Evolutionary conservation across 92 coral and sea anemone species (phyloP).

Genomic region (Porites rus): DNA sequence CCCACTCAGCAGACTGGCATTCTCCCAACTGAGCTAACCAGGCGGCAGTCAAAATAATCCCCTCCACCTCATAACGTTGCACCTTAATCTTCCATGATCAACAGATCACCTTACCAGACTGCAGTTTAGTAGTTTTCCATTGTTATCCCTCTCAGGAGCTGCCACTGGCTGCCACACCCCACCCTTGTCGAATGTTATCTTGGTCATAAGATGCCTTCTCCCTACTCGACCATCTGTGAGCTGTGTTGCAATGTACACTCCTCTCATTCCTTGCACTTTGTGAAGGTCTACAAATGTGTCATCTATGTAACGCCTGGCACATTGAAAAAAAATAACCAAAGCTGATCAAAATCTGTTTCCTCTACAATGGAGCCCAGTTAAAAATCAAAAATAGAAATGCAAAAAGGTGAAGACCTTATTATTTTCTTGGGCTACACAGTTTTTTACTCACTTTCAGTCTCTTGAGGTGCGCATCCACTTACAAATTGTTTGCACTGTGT

Average conservation of each 20-base stretch:
- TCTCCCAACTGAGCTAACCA: too few relatives aligned
- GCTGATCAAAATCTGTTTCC: too few relatives aligned
- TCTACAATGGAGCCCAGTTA: too few relatives aligned
- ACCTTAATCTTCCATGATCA: neutral
- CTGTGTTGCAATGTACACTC: conserved; percentile 95
- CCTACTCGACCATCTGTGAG: conserved; percentile 77
- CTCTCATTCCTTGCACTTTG: conserved; percentile 89
- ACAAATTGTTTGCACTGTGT: too few relatives aligned
- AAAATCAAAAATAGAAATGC: too few relatives aligned
- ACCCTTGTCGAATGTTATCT: conserved; percentile 94
- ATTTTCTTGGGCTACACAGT: too few relatives aligned
- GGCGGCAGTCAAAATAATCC: too few relatives aligned
- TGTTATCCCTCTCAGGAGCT: conserved; percentile 72
- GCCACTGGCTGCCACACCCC: conserved; percentile 75
- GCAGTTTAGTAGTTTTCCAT: conserved; percentile 76
- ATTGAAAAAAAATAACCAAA: neutral
- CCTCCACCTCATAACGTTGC: too few relatives aligned
- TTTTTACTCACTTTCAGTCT: too few relatives aligned
- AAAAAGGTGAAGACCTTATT: too few relatives aligned
- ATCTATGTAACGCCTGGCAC: conserved; percentile 76
- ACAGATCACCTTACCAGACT: conserved; percentile 59
- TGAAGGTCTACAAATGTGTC: conserved; percentile 92
- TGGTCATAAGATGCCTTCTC: conserved; percentile 66
- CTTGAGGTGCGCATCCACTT: too few relatives aligned
- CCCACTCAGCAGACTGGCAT: too few relatives aligned